Evolutionary conservation across 2,797 vertebrate genomes (phyloP).

Genomic region (Poecilia gillii): DNA sequence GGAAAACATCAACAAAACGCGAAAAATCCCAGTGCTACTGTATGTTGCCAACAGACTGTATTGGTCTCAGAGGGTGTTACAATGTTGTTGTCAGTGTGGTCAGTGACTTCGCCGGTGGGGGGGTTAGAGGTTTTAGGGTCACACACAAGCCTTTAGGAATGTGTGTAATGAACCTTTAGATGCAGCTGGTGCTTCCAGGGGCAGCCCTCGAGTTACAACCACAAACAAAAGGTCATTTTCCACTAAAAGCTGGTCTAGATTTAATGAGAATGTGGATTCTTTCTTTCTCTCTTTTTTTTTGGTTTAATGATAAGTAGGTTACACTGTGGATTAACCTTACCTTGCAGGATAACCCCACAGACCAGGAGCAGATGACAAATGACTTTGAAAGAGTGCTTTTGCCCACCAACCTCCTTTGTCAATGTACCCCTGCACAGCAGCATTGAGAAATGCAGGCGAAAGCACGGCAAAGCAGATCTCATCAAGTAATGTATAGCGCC

Average conservation of each 20-base stretch:
- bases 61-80: slow-evolving; percentile 64
- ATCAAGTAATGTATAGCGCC: slow-evolving; percentile 77
- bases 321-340: slow-evolving; percentile 50
- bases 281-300: background rate
- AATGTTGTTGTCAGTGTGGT: slow-evolving; percentile 49
- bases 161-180: slow-evolving; percentile 82
- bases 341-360: slow-evolving; percentile 32
- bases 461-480: slow-evolving; percentile 68
- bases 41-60: slow-evolving; percentile 40
- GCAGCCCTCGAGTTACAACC: slow-evolving; percentile 72
- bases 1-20: background rate
- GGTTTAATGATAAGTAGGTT: slow-evolving; percentile 1
- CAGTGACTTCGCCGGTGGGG: slow-evolving; percentile 32
- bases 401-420: slow-evolving; percentile 61
- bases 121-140: slow-evolving; percentile 78
- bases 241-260: slow-evolving; percentile 56
- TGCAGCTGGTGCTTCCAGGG: slow-evolving; percentile 81
- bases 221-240: slow-evolving; percentile 76
- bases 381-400: slow-evolving; percentile 60
- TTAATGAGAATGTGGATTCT: slow-evolving; percentile 41
- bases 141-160: slow-evolving; percentile 71
- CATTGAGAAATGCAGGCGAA: slow-evolving; percentile 54
- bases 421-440: slow-evolving; percentile 47
- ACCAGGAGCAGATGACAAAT: slow-evolving; percentile 62
- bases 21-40: slow-evolving; percentile 34